Percentiles rank a stretch among this genome's conserved stretches.
Evolutionary conservation across 2,797 vertebrate genomes (phyloP).

Genomic region (Tarsius wallacei): DNA sequence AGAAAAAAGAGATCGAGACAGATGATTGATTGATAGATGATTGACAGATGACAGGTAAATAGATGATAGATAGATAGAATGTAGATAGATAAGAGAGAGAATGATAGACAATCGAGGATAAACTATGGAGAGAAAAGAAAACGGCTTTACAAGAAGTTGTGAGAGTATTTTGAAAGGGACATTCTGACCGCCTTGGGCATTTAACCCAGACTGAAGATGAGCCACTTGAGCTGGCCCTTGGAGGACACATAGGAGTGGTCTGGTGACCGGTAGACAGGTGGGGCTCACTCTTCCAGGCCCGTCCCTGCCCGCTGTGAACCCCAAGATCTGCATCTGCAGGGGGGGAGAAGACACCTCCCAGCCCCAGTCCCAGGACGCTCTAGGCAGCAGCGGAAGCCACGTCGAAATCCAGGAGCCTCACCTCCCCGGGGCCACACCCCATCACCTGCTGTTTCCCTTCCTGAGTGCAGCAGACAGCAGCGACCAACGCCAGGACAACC

Average conservation of each 20-base stretch:
- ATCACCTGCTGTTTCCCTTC: not conserved
- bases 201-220: not conserved
- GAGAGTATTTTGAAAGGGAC: not conserved
- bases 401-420: not conserved
- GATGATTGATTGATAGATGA: no score
- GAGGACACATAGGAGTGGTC: fast-evolving
- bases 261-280: fast-evolving
- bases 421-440: fast-evolving
- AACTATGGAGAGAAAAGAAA: not conserved
- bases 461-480: not conserved
- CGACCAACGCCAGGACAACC: not conserved
- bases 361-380: not conserved
- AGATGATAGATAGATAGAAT: not conserved
- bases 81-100: not conserved
- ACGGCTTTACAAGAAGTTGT: not conserved
- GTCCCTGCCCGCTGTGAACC: not conserved
- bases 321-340: fast-evolving
- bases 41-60: no score
- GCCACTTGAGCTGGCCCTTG: fast-evolving
- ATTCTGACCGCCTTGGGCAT: no score
- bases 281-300: not conserved
- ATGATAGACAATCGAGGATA: not conserved
- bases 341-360: not conserved
- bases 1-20: not conserved
- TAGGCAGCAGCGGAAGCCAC: not conserved